phyloP scores from a whole-genome alignment of 2,888 invertebrate species.

The Xestia ashworthii region DNA sequence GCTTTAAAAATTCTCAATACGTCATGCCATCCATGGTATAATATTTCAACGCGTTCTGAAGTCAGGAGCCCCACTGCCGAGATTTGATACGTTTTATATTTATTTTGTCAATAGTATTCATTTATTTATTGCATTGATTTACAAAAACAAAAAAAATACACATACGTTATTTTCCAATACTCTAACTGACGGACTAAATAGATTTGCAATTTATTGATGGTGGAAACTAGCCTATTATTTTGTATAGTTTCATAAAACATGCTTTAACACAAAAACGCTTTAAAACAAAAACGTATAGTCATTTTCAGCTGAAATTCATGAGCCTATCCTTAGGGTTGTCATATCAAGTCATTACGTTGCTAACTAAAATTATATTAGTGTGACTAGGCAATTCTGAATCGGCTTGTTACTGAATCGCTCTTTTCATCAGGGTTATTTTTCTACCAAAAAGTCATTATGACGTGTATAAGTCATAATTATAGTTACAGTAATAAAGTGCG shows the following conservation, averaged over 20 bases:
- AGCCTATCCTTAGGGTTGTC: conserved; percentile 46
- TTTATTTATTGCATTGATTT: too few relatives aligned
- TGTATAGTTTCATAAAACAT: conserved; percentile 17
- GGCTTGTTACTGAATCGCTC: conserved; percentile 50
- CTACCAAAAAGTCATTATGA: not conserved
- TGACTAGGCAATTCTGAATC: conserved; percentile 73
- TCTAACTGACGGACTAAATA: too few relatives aligned
- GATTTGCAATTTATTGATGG: too few relatives aligned
- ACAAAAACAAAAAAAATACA: too few relatives aligned
- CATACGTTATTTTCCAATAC: too few relatives aligned
- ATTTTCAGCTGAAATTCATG: conserved; percentile 52
- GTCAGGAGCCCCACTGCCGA: too few relatives aligned
- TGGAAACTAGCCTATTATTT: not conserved
- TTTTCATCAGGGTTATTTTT: conserved; percentile 6
- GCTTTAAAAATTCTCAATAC: too few relatives aligned
- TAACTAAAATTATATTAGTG: conserved; percentile 75
- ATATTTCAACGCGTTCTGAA: too few relatives aligned
- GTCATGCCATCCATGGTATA: too few relatives aligned
- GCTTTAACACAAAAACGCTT: conserved; percentile 7
- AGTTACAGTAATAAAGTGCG: not conserved
- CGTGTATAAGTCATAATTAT: not conserved
- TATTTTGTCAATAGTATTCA: too few relatives aligned
- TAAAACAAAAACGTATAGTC: conserved; percentile 26
- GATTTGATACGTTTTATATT: too few relatives aligned
- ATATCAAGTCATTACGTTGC: conserved; percentile 51